A percentile compares a stretch with the other conserved stretches of the same genome.
Evolutionary conservation across 2,888 invertebrate species (phyloP).

Genomic region (Hoplodrina ambigua): DNA sequence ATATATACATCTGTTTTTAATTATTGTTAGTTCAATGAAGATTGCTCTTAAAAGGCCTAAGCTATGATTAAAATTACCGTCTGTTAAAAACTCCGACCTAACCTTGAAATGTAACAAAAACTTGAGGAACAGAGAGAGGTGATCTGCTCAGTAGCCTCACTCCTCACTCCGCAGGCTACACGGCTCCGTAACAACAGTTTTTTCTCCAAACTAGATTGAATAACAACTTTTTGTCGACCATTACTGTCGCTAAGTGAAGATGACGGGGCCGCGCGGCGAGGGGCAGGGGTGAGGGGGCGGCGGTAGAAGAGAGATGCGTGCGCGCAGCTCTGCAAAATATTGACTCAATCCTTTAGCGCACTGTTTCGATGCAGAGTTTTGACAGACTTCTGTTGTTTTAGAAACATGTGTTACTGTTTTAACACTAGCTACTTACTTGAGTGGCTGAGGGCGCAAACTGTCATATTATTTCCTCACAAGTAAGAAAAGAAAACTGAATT

Average conservation of each 20-base stretch:
- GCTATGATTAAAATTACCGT: constrained; percentile 7
- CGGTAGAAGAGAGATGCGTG: constrained; percentile 25
- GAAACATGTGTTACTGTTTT: constrained; percentile 33
- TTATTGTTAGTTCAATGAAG: background rate
- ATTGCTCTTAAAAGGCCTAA: constrained; percentile 6
- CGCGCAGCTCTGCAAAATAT: constrained; percentile 65
- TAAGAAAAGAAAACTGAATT: no score
- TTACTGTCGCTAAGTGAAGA: constrained; percentile 54
- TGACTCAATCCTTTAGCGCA: constrained; percentile 59
- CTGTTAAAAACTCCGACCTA: constrained; percentile 26
- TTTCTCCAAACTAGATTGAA: constrained; percentile 55
- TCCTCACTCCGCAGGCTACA: constrained; percentile 38
- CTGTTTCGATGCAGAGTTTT: constrained; percentile 40
- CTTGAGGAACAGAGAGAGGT: constrained; percentile 41
- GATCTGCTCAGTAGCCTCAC: constrained; percentile 13
- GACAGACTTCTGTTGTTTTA: constrained; percentile 51
- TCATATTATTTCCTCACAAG: no score
- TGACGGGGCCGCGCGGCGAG: constrained; percentile 7
- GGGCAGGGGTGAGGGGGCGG: background rate
- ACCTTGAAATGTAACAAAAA: constrained; percentile 54
- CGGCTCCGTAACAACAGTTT: constrained; percentile 48
- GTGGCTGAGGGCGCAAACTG: background rate
- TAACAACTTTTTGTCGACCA: constrained; percentile 60
- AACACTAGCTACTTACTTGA: constrained; percentile 6
- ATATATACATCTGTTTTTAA: no score